Conservation (phyloP, 2,797 vertebrate genomes). For the Leptodactylus fallax region DNA sequence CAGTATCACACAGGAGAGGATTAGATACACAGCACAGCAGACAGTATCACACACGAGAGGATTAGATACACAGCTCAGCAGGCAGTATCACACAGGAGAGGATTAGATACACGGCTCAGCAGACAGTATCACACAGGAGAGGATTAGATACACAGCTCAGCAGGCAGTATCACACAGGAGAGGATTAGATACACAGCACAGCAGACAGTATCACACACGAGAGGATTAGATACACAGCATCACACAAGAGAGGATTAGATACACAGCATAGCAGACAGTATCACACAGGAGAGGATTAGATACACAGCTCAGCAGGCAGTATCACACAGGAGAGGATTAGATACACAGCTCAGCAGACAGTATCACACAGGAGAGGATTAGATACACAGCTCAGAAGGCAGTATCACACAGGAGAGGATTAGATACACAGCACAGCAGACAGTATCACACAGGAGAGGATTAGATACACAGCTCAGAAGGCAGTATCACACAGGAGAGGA, state of each 20-base stretch:
- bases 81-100: neutral
- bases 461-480: neutral
- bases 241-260: neutral
- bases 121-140: neutral
- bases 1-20: neutral
- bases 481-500: neutral
- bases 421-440: neutral
- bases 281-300: neutral
- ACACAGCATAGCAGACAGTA: neutral
- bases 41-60: neutral
- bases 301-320: neutral
- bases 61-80: neutral
- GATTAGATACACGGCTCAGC: neutral
- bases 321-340: neutral
- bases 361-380: neutral
- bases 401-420: neutral
- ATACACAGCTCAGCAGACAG: neutral
- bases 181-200: neutral
- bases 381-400: neutral
- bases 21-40: neutral
- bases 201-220: neutral
- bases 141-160: neutral
- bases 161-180: neutral
- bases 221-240: too few species aligned
- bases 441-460: neutral